Percentiles rank a stretch among this genome's conserved stretches.
Conservation (phyloP, 1,140 invertebrate species). For the Heliconius hewitsoni region DNA sequence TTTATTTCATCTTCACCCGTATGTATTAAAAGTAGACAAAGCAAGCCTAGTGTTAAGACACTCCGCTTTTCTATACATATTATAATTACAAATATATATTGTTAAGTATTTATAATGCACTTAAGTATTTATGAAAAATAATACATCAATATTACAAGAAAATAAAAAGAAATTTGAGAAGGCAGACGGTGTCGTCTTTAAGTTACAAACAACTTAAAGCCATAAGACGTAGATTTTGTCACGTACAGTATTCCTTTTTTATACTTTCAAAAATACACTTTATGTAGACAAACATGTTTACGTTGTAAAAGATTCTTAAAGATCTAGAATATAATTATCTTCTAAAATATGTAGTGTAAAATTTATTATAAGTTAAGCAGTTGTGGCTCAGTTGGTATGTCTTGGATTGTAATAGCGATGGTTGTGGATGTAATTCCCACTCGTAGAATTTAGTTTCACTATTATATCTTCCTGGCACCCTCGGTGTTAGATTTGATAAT, state of each 20-base stretch:
- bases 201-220: slow-evolving; percentile 2
- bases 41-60: no score
- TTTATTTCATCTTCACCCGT: no score
- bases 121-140: slow-evolving; percentile 1
- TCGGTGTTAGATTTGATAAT: no score
- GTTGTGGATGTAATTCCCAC: no score
- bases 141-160: background rate
- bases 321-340: background rate
- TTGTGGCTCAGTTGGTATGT: no score
- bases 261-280: background rate
- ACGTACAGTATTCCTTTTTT: background rate
- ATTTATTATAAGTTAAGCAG: no score
- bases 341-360: background rate
- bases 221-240: background rate
- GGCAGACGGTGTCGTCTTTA: slow-evolving; percentile 5
- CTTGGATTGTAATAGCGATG: no score
- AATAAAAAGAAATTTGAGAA: background rate
- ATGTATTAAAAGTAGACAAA: no score
- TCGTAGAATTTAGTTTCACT: no score
- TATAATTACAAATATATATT: background rate
- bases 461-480: no score
- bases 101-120: background rate
- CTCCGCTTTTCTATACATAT: no score
- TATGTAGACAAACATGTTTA: background rate
- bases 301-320: background rate